Evolutionary conservation across 2,888 invertebrate species (phyloP).

Genomic region (Diabrotica balteata): DNA sequence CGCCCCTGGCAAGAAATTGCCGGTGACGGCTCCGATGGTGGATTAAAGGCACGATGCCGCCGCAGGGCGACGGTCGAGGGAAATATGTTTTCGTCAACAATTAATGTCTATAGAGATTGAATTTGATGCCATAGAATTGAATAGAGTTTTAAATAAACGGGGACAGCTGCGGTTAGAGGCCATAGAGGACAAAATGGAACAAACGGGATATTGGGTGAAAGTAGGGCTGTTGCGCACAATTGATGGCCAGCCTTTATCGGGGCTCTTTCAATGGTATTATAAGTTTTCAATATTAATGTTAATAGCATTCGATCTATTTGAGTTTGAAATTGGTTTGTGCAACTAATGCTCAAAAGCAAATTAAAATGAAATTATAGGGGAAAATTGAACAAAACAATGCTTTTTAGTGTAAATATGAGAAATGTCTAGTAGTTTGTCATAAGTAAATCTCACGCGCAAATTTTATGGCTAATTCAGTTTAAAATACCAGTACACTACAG

Average conservation of each 20-base stretch:
- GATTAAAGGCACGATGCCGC: background rate
- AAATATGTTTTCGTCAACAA: constrained; percentile 14
- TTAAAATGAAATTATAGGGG: no score
- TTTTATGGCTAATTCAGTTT: no score
- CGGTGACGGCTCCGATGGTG: background rate
- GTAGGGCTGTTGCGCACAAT: background rate
- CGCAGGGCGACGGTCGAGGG: background rate
- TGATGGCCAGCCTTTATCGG: background rate
- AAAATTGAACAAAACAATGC: no score
- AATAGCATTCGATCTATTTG: no score
- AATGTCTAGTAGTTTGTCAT: no score
- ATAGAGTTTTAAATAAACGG: constrained; percentile 11
- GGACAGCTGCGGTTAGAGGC: background rate
- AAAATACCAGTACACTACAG: no score
- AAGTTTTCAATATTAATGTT: background rate
- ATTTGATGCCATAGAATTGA: constrained; percentile 10
- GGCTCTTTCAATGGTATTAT: background rate
- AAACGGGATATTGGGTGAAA: background rate
- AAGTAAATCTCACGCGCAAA: no score
- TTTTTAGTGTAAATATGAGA: no score
- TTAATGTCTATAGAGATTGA: constrained; percentile 11
- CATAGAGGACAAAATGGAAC: background rate
- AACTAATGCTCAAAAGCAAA: no score
- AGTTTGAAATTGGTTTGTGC: no score
- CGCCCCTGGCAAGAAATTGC: background rate